phyloP scores from a whole-genome alignment of 2,888 invertebrate species.

The Resseliella maxima region DNA sequence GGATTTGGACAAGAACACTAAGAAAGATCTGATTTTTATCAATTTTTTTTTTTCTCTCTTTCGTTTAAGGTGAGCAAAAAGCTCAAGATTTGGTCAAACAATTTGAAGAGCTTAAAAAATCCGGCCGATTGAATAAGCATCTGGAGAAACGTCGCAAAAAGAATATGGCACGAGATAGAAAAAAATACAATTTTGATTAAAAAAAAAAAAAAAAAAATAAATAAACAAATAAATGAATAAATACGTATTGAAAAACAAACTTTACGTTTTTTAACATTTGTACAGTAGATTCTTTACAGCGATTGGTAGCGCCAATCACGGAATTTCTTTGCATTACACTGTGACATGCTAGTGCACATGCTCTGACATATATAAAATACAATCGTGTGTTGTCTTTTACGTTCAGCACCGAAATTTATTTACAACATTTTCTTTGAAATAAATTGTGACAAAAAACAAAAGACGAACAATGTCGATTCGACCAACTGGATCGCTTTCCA shows the following conservation, averaged over 20 bases:
- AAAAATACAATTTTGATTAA: slow-evolving; percentile 65
- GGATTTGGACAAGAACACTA: slow-evolving; percentile 48
- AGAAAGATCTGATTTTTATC: slow-evolving; percentile 60
- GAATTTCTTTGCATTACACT: background rate
- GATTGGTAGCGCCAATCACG: background rate
- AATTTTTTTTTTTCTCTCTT: slow-evolving; percentile 53
- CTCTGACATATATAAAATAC: background rate
- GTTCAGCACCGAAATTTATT: background rate
- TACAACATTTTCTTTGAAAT: background rate
- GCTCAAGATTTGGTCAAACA: slow-evolving; percentile 81
- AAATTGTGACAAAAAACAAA: background rate
- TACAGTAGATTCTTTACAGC: too few species aligned
- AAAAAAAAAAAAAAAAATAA: background rate
- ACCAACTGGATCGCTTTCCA: slow-evolving; percentile 75
- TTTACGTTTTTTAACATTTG: background rate
- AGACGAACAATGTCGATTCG: slow-evolving; percentile 80
- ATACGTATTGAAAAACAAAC: background rate
- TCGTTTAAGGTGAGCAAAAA: slow-evolving; percentile 77
- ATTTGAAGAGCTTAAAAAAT: slow-evolving; percentile 82
- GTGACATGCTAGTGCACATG: background rate
- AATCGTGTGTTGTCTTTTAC: background rate
- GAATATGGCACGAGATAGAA: slow-evolving; percentile 68
- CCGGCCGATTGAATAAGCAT: slow-evolving; percentile 83
- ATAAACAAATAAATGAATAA: background rate
- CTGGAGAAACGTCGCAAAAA: slow-evolving; percentile 85